These are phyloP conservation scores for Alviniconcha marisindica DNA, from an alignment of 1,140 invertebrate genomes.

Conservation along the genomic window DNA sequence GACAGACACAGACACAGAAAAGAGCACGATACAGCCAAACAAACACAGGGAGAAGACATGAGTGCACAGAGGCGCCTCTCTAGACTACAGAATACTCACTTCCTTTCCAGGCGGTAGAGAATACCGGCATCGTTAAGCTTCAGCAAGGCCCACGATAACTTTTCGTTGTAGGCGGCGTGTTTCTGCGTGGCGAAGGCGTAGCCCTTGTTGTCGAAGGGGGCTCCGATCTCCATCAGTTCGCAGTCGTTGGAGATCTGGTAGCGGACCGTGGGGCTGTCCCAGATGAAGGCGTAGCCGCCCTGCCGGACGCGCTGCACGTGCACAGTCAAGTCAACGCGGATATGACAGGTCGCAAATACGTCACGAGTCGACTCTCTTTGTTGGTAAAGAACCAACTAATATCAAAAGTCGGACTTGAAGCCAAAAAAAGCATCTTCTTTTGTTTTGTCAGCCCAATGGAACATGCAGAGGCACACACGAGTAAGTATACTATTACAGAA, in stretches of 20 bases:
- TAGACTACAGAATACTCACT: slow-evolving; percentile 58
- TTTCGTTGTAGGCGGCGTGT: slow-evolving; percentile 94
- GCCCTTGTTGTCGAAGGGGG: slow-evolving; percentile 71
- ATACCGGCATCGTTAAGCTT: slow-evolving; percentile 96
- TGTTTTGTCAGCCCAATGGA: too few relatives aligned
- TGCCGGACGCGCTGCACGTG: slow-evolving; percentile 58
- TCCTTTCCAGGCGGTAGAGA: slow-evolving; percentile 84
- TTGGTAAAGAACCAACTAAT: too few relatives aligned
- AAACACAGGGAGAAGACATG: neutral
- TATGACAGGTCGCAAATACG: too few relatives aligned
- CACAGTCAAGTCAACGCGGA: neutral
- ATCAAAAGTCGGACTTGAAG: too few relatives aligned
- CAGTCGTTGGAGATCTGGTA: slow-evolving; percentile 69
- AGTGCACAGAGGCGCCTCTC: neutral
- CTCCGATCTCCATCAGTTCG: slow-evolving; percentile 69
- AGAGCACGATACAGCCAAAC: neutral
- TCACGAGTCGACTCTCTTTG: too few relatives aligned
- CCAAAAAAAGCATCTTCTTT: too few relatives aligned
- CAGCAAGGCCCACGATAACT: slow-evolving; percentile 93
- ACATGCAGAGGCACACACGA: too few relatives aligned
- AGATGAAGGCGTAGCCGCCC: slow-evolving; percentile 72
- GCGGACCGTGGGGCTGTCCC: slow-evolving; percentile 70
- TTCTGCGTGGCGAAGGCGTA: slow-evolving; percentile 68
- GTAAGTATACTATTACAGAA: too few relatives aligned
- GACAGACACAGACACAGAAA: neutral